Conservation (phyloP, 2,888 invertebrate species). For the Allolobophora icterica region DNA sequence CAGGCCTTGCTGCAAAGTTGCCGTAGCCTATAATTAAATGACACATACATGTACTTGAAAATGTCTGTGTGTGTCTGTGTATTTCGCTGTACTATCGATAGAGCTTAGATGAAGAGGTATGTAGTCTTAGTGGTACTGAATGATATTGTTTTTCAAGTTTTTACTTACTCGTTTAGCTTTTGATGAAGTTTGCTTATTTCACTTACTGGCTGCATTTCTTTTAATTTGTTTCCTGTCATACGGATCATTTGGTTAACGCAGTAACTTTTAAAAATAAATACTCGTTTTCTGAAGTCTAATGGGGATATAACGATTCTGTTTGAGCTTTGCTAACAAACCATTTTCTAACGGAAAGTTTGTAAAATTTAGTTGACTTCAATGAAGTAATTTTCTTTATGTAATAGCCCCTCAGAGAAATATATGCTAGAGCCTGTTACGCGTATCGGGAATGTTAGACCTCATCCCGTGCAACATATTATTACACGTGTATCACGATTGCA, state of each 20-base stretch:
- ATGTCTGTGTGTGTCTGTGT: conserved; percentile 3
- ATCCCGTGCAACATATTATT: background rate
- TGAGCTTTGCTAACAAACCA: background rate
- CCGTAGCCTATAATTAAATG: too few species aligned
- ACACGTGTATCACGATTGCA: background rate
- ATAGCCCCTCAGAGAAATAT: background rate
- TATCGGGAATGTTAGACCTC: background rate
- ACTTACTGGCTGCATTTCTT: background rate
- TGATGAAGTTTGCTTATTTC: background rate
- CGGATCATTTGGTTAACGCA: background rate
- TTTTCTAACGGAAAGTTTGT: background rate
- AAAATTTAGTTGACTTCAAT: background rate
- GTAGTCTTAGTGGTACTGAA: conserved; percentile 19
- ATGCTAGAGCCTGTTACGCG: background rate
- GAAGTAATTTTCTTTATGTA: background rate
- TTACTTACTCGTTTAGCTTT: conserved; percentile 9
- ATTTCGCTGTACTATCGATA: background rate
- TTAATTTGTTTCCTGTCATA: background rate
- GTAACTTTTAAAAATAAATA: background rate
- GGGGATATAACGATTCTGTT: background rate
- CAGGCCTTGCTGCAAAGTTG: too few species aligned
- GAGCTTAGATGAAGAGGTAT: conserved; percentile 21
- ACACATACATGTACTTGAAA: background rate
- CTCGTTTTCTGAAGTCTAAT: background rate
- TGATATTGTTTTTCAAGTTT: background rate